A percentile compares a stretch with the other conserved stretches of the same genome.
These are phyloP conservation scores for Diarsia dahlii DNA, from an alignment of 2,888 invertebrate species.

Conservation along the genomic window DNA sequence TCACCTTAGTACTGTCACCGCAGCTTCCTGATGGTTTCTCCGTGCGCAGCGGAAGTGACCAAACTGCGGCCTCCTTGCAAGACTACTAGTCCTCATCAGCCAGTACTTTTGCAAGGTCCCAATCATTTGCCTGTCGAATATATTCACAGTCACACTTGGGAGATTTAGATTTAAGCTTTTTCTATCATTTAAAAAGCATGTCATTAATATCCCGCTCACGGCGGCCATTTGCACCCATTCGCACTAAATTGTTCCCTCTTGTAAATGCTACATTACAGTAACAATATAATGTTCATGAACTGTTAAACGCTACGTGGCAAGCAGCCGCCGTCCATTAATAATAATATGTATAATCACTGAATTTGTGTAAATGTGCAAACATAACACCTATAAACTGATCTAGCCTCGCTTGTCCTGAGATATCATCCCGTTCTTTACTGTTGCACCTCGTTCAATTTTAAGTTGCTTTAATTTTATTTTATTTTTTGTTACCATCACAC, in stretches of 20 bases:
- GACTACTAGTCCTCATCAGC: slow-evolving; percentile 81
- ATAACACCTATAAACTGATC: slow-evolving; percentile 88
- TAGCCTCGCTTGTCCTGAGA: slow-evolving; percentile 90
- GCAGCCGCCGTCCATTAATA: slow-evolving; percentile 73
- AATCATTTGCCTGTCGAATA: slow-evolving; percentile 87
- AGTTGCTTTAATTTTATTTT: slow-evolving; percentile 87
- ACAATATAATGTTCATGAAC: slow-evolving; percentile 31
- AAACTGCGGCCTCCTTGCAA: slow-evolving; percentile 86
- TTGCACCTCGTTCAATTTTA: slow-evolving; percentile 91
- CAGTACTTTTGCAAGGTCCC: slow-evolving; percentile 88
- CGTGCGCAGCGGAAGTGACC: slow-evolving; percentile 76
- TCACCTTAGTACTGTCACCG: slow-evolving; percentile 17
- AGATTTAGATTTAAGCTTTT: slow-evolving; percentile 89
- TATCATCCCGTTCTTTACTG: slow-evolving; percentile 89
- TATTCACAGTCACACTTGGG: slow-evolving; percentile 88
- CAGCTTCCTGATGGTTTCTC: slow-evolving; percentile 70
- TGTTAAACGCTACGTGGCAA: slow-evolving; percentile 65
- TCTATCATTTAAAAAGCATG: slow-evolving; percentile 88
- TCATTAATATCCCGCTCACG: slow-evolving; percentile 85
- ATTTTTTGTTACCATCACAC: slow-evolving; percentile 88
- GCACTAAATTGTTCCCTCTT: slow-evolving; percentile 53
- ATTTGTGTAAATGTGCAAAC: slow-evolving; percentile 89
- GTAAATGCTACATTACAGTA: slow-evolving; percentile 41
- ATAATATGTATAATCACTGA: slow-evolving; percentile 82
- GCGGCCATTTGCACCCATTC: slow-evolving; percentile 75